A percentile compares a stretch with the other conserved stretches of the same genome.
Conservation (phyloP, 2,113 vertebrate genomes). For the Cyprinodon variegatus region DNA sequence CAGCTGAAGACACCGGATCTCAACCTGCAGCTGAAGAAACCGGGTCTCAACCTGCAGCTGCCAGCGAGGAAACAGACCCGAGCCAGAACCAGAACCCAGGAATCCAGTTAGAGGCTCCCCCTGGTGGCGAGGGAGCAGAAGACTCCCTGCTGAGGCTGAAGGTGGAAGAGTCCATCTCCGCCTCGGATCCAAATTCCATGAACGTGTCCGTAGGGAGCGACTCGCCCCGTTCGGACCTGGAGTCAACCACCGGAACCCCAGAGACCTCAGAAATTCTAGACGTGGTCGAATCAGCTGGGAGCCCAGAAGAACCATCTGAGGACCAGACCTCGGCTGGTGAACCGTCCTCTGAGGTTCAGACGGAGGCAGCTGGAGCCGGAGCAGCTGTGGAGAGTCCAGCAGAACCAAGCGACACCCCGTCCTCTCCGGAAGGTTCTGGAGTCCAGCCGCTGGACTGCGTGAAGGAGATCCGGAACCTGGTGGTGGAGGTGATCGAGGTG, state of each 20-base stretch:
- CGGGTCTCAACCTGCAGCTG: neutral
- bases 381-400: neutral
- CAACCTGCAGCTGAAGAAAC: neutral
- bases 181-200: slow-evolving; percentile 26
- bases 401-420: neutral
- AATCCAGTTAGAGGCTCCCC: slow-evolving; percentile 19
- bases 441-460: slow-evolving; percentile 56
- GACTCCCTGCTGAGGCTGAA: neutral
- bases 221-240: slow-evolving; percentile 20
- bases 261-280: slow-evolving; percentile 33
- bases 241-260: slow-evolving; percentile 20
- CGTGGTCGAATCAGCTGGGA: neutral
- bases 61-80: neutral
- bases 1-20: neutral
- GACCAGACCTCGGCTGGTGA: neutral
- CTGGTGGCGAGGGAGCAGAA: slow-evolving; percentile 41
- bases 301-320: neutral
- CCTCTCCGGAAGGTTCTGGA: neutral
- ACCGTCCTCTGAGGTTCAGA: neutral
- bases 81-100: neutral
- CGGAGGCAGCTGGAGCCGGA: neutral
- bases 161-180: neutral
- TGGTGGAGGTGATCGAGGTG: slow-evolving; percentile 74
- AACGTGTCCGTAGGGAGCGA: slow-evolving; percentile 28
- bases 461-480: slow-evolving; percentile 73